Conservation (phyloP, 2,888 invertebrate genomes). For the Taphrorychus bicolor region DNA sequence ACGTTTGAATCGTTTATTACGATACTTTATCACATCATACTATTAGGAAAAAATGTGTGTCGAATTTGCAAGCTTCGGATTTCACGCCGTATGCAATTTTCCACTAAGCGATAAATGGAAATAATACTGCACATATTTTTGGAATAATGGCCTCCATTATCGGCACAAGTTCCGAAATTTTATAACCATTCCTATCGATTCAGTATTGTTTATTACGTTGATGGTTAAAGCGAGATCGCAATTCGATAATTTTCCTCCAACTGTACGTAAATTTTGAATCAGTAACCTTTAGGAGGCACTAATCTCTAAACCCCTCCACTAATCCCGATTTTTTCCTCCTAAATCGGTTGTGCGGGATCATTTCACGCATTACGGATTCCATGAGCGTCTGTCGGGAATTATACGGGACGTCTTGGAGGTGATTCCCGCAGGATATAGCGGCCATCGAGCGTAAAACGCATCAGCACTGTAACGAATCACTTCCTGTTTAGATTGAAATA, state of each 20-base stretch:
- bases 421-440: slow-evolving; percentile 13
- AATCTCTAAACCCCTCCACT: not conserved
- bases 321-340: not conserved
- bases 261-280: too few species aligned
- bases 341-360: slow-evolving; percentile 8
- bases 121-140: not conserved
- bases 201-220: too few species aligned
- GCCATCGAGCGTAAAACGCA: not conserved
- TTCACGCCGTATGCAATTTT: not conserved
- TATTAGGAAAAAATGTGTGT: too few species aligned
- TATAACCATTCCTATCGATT: not conserved
- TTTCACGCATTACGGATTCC: slow-evolving; percentile 20
- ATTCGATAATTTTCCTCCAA: too few species aligned
- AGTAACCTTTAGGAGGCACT: not conserved
- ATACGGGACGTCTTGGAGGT: slow-evolving; percentile 8
- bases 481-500: not conserved
- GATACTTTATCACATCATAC: too few species aligned
- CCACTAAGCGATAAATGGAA: not conserved
- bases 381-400: slow-evolving; percentile 13
- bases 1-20: too few species aligned
- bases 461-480: slow-evolving; percentile 1
- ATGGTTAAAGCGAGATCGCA: too few species aligned
- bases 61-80: not conserved
- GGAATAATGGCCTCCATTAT: not conserved
- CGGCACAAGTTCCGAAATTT: not conserved